These are phyloP conservation scores for Acronicta alni DNA, from an alignment of 2,888 invertebrate genomes.

Conservation along the genomic window DNA sequence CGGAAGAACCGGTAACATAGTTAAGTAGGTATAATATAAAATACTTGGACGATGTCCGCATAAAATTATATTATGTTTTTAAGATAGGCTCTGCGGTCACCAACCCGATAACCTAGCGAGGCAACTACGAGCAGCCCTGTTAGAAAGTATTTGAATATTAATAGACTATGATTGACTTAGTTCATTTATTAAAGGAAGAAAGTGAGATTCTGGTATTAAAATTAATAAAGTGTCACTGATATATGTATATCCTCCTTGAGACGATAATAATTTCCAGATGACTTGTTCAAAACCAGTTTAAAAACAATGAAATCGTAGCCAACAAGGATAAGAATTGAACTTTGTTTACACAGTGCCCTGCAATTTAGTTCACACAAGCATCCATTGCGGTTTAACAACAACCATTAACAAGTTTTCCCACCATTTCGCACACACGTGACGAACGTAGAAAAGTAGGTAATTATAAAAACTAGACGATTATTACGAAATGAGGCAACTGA, in stretches of 20 bases:
- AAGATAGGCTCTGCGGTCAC: conserved; percentile 26
- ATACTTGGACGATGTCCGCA: conserved; percentile 27
- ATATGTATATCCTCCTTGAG: neutral
- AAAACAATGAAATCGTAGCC: conserved; percentile 15
- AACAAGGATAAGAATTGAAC: conserved; percentile 23
- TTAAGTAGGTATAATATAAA: conserved; percentile 21
- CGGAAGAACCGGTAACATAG: conserved; percentile 20
- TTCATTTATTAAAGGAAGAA: too few species aligned
- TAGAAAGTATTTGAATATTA: conserved; percentile 1
- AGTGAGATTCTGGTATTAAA: too few species aligned
- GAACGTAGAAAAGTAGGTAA: conserved; percentile 16
- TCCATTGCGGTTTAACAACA: conserved; percentile 22
- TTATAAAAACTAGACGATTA: conserved; percentile 6
- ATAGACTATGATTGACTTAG: neutral
- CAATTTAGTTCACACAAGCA: conserved; percentile 20
- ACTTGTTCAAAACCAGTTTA: conserved; percentile 27
- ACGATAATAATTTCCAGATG: conserved; percentile 23
- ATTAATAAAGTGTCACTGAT: too few species aligned
- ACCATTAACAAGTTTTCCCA: conserved; percentile 33
- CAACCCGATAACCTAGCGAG: conserved; percentile 22
- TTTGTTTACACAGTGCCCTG: conserved; percentile 29
- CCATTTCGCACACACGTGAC: conserved; percentile 31
- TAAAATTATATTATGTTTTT: conserved; percentile 33
- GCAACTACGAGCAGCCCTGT: conserved; percentile 7
- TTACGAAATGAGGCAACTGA: neutral